Evolutionary conservation across 2,888 invertebrate species (phyloP), one percentile per base, ranked within the genome.

Genomic region (Sipunculus nudus): DNA sequence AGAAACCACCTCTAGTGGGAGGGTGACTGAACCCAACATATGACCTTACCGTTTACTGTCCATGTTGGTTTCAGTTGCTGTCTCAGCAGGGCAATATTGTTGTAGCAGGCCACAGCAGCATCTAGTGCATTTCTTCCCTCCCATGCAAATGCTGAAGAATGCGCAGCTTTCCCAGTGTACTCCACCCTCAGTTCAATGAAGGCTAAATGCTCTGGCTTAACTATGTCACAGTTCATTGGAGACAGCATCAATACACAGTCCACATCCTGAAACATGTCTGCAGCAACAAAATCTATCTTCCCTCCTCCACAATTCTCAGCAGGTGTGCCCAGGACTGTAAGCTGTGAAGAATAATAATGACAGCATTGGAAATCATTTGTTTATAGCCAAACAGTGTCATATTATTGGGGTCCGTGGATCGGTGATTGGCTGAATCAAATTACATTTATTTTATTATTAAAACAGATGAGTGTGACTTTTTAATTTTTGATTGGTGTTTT

Each of bases 71-170:
- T 79, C 69, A 82, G 76, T 61, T 83, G 83, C 56, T 83, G 81
- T 19, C 83, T 62, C 35, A 80, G 69, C 48, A 76, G 71, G 1
- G 80, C 75, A n/a, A 83, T 65, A 48, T 72, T 78, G 48, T 77
- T 78, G 61, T 83, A 83, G 56, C 78, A 78, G 23, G 74, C 63
- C 8, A 82, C 82, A 13, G 79, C 81, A 32, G 83, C 82, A 72
- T 83, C 83, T 10, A 83, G 73, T 0, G 83, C 83, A 66, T 82
- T 83, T 3, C 78, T 29, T 38, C 82, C 83, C 61, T 80, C 74
- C 82, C 82, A 83, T 2, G 76, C 75, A 48, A 58, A 65, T 10
- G 67, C 66, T 26, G 75, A 65, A 6, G 76, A 73, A 61, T 77
- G 77, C 29, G 74, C 64, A 31, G 70, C 69, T 60, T 70, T 72